Evolutionary conservation across 2,797 vertebrate genomes (phyloP), one percentile per base, ranked within the genome.

Genomic region (Sebastes minor): DNA sequence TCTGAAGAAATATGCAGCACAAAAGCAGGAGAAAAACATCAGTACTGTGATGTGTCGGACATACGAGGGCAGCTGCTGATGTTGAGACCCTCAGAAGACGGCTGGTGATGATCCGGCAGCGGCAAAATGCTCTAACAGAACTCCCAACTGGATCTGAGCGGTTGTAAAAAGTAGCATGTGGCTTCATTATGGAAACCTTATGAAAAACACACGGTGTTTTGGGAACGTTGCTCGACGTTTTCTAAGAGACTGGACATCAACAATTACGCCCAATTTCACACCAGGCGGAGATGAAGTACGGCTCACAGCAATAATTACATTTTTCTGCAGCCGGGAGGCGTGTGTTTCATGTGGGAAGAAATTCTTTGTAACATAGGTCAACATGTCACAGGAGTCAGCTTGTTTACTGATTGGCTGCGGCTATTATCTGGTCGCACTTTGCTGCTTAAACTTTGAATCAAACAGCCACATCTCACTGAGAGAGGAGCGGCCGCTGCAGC

Each of bases 141-240:
- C 20, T 65, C 60, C 63, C 63, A 14, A n/a, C 12, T 30, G 74
- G 32, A 64, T 57, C 70, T 11, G 63, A 86, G 71, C 53, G 13
- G 68, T 2, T 61, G 82, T 74, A 65, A 84, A 80, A 76, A 71
- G 25, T 20, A 72, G 55, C 61, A 32, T 65, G 20, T 22, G 65
- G 60, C 53, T 78, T 68, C 22, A 32, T 74, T 59, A 57, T 4
- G 13, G 57, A n/a, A 6, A 8, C 46, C 53, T 0, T 22, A 25
- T 35, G 61, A 52, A 64, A 30, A n/a, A 27, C 10, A 57, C 33
- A 22, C 5, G 4, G 9, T 23, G 28, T 8, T 57, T 13, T 35
- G 27, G 32, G 28, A 42, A 64, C 11, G 2, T 33, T 77, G 5
- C 42, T 22, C 4, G 11, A 30, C 2, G 1, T 13, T 4, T 59